phyloP scores from a whole-genome alignment of 1,140 invertebrate genomes.

The Rhynchophorus ferrugineus region DNA sequence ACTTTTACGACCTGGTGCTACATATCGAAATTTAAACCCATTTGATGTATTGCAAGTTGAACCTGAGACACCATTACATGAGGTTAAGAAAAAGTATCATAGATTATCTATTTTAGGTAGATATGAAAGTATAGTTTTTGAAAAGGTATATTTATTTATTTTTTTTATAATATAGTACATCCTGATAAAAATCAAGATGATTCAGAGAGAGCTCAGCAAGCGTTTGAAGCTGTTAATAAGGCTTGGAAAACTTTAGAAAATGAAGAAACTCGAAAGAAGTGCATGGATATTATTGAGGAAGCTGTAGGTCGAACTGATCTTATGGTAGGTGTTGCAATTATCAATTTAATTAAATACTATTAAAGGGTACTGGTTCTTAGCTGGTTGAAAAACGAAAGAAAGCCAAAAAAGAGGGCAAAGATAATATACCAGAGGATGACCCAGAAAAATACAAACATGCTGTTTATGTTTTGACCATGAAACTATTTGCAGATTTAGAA shows the following conservation, averaged over 20 bases:
- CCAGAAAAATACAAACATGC: slow-evolving; percentile 87
- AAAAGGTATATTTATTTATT: too few relatives aligned
- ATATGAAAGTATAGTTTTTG: too few relatives aligned
- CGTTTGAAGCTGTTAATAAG: slow-evolving; percentile 92
- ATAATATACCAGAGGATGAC: slow-evolving; percentile 89
- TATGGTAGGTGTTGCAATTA: slow-evolving; percentile 58
- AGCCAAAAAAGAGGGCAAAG: slow-evolving; percentile 85
- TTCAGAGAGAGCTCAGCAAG: slow-evolving; percentile 84
- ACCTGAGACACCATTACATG: slow-evolving; percentile 77
- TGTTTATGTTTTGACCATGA: slow-evolving; percentile 96
- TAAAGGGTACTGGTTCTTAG: slow-evolving; percentile 45
- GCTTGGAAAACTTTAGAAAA: slow-evolving; percentile 95
- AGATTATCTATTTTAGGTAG: slow-evolving; percentile 63
- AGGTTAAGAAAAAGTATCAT: slow-evolving; percentile 95
- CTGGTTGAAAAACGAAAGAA: slow-evolving; percentile 93
- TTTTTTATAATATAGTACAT: slow-evolving; percentile 93
- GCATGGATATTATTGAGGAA: slow-evolving; percentile 95
- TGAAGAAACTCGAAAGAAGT: slow-evolving; percentile 88
- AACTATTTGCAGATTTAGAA: slow-evolving; percentile 96
- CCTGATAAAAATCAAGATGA: slow-evolving; percentile 98
- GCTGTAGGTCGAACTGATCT: slow-evolving; percentile 89
- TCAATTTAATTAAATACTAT: slow-evolving; percentile 9
- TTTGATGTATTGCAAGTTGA: slow-evolving; percentile 95
- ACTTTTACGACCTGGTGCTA: slow-evolving; percentile 84
- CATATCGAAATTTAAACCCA: slow-evolving; percentile 94